phyloP scores from a whole-genome alignment of 2,113 vertebrate genomes.

The Paramormyrops kingsleyae region DNA sequence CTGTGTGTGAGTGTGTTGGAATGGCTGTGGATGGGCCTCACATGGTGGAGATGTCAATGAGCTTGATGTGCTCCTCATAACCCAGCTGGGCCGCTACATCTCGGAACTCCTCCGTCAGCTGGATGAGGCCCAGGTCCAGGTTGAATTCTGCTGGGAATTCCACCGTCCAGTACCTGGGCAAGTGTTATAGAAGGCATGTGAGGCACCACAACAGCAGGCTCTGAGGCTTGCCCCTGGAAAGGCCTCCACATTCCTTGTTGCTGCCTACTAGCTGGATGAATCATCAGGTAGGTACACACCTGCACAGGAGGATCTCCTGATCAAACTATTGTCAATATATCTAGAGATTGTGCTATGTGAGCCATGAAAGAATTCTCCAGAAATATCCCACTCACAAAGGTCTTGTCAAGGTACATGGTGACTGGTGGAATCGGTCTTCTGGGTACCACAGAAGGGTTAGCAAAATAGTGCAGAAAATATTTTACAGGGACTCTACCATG shows the following conservation, averaged over 20 bases:
- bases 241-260: not conserved
- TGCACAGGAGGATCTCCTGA: not conserved
- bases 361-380: not conserved
- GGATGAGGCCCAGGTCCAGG: slow-evolving; percentile 87
- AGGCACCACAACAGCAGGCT: too few species aligned
- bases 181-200: not conserved
- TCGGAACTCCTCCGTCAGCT: slow-evolving; percentile 84
- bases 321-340: not conserved
- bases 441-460: not conserved
- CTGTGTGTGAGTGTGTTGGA: not conserved
- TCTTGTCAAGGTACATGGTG: not conserved
- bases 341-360: not conserved
- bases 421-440: not conserved
- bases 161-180: slow-evolving; percentile 86
- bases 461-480: not conserved
- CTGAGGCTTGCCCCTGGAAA: not conserved
- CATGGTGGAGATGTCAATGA: slow-evolving; percentile 97
- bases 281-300: not conserved
- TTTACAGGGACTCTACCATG: not conserved
- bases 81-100: slow-evolving; percentile 77
- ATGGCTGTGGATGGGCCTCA: slow-evolving; percentile 53
- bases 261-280: not conserved
- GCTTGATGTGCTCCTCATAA: slow-evolving; percentile 78
- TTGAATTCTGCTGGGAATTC: slow-evolving; percentile 97
- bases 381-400: not conserved